Base-by-base conservation (phyloP, 2,888 invertebrate species). In the Caenorhabditis afra region DNA sequence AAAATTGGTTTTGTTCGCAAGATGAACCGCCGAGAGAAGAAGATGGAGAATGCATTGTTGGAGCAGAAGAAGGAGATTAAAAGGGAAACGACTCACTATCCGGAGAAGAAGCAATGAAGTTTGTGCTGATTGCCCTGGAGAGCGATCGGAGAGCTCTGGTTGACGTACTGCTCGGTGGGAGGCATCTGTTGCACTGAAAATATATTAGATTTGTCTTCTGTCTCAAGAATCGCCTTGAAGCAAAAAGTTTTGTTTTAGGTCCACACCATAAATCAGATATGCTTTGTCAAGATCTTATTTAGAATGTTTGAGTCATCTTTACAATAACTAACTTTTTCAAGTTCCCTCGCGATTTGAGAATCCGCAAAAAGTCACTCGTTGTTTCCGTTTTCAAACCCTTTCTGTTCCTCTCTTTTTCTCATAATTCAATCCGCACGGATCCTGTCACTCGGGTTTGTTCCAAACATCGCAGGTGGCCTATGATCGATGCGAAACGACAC, bases 21-120 rank as follows among this genome's bases (percentile, higher is more conserved):
- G 39, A 22, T 12, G 29, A 52, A 14, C 23, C 16, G 49, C 20
- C 1, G 29, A 52, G 23, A 7, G 10, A 18, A 41, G 23, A 10
- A 23, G 44, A 47, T 23, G 29, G 59, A 44, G 12, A 29, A 3
- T 12, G 11, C 29, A 14, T 52, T 52, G 41, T 57, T 41, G 44
- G 11, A 41, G 35, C 0, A 7, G 49, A 37, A 16, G 20, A 8
- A 45, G 22, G 44, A 23, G 8, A 41, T n/a, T n/a, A 35, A 35
- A 53, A 37, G 12, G 41, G 12, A 22, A 71, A 82, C 64, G 45
- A 90, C 91, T 91, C 85, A 92, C 92, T 91, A 91, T 88, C 92
- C 92, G 76, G 91, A 90, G 87, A 92, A 92, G 76, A 92, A 91
- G 84, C 92, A 92, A 80, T 92, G 91, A 52, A 92, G 87, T 66